Conservation (phyloP, 2,797 vertebrate genomes). For the Coregonus sp. region DNA sequence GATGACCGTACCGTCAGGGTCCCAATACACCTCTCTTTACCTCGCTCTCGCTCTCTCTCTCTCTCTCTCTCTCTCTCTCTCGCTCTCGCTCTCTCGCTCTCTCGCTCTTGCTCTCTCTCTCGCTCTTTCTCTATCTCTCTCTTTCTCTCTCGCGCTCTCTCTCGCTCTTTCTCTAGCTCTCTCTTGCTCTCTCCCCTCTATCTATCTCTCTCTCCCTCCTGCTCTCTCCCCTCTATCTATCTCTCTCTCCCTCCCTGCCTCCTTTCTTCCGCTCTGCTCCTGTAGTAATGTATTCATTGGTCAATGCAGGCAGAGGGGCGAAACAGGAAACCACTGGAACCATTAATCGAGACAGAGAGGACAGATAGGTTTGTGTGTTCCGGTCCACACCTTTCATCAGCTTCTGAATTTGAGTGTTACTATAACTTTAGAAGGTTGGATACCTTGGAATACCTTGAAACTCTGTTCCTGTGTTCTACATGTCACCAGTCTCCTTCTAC, state of each 20-base stretch:
- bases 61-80: too few species aligned
- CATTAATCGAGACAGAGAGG: not conserved
- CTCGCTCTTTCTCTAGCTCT: rapidly evolving
- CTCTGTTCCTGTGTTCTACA: not conserved
- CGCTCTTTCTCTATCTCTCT: too few species aligned
- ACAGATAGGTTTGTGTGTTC: not conserved
- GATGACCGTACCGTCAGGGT: not conserved
- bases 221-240: too few species aligned
- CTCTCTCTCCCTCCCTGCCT: not conserved
- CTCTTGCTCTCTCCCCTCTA: too few species aligned
- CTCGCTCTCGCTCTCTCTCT: too few species aligned
- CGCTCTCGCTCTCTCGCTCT: too few species aligned
- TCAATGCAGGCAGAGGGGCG: not conserved
- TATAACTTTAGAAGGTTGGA: not conserved
- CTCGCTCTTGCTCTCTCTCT: too few species aligned
- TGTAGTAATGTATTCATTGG: conserved; percentile 12
- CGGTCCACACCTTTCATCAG: not conserved
- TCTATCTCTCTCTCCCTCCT: too few species aligned
- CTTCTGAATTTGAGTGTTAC: not conserved
- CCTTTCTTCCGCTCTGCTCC: not conserved
- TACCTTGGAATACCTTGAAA: not conserved
- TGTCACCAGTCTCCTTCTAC: too few species aligned
- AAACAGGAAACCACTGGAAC: not conserved
- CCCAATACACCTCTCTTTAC: too few species aligned
- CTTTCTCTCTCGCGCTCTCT: too few species aligned